Conservation (phyloP, 2,888 invertebrate species). For the Megastigmus dorsalis region DNA sequence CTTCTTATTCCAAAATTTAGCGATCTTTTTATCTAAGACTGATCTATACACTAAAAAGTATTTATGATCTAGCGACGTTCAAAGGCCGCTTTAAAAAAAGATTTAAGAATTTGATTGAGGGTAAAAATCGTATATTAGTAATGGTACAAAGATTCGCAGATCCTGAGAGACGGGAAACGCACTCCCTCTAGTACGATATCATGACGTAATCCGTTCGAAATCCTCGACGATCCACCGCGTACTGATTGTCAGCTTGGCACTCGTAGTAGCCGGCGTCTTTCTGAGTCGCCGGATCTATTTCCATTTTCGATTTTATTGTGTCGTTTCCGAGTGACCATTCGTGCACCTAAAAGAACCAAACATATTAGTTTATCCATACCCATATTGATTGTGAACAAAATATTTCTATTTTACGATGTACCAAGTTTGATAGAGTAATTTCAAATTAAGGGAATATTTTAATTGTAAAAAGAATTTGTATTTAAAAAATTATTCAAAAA, state of each 20-base stretch:
- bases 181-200: constrained; percentile 61
- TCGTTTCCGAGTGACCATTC: constrained; percentile 81
- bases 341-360: constrained; percentile 76
- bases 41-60: too few relatives aligned
- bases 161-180: too few relatives aligned
- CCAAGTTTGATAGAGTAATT: neutral
- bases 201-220: constrained; percentile 81
- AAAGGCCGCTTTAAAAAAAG: too few relatives aligned
- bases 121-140: too few relatives aligned
- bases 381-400: too few relatives aligned
- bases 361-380: neutral
- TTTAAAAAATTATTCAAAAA: neutral
- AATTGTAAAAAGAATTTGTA: neutral
- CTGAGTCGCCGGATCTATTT: constrained; percentile 84
- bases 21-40: too few relatives aligned
- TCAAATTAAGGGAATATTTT: neutral
- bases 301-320: constrained; percentile 83
- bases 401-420: too few relatives aligned
- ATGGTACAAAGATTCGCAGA: too few relatives aligned
- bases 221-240: constrained; percentile 81
- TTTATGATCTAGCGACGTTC: too few relatives aligned
- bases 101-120: too few relatives aligned
- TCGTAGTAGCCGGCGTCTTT: constrained; percentile 84
- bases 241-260: constrained; percentile 84
- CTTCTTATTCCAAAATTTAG: too few relatives aligned